phyloP scores from a whole-genome alignment of 37 sponge, comb jelly and placozoan species.

The Corticium candelabrum region DNA sequence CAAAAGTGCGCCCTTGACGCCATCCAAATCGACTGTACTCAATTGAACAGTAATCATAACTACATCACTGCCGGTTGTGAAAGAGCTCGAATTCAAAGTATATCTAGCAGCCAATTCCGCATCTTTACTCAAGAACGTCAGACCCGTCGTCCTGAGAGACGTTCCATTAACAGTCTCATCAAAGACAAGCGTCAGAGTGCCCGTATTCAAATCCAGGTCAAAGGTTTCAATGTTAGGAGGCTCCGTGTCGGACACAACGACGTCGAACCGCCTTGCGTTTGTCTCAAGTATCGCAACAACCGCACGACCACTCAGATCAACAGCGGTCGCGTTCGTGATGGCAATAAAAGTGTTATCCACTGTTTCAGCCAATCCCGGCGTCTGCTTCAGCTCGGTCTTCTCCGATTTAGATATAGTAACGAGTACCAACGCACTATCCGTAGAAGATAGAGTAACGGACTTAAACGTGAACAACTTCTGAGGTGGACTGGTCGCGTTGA shows the following conservation, averaged over 20 bases:
- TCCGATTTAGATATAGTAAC: background rate
- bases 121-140: constrained; percentile 33
- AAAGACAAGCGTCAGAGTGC: constrained; percentile 46
- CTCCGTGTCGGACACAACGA: constrained; percentile 15
- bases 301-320: background rate
- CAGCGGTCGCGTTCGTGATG: background rate
- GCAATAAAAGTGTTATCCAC: background rate
- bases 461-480: background rate
- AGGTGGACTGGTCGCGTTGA: background rate
- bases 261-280: background rate
- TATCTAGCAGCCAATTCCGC: constrained; percentile 18
- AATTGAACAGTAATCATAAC: constrained; percentile 13
- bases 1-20: background rate
- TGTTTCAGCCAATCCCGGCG: background rate
- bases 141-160: constrained; percentile 29
- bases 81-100: constrained; percentile 27
- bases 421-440: background rate
- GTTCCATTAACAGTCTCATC: constrained; percentile 49
- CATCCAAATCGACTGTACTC: constrained; percentile 15
- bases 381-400: background rate
- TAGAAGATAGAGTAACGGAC: background rate
- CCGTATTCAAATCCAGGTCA: constrained; percentile 60
- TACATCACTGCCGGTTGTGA: background rate
- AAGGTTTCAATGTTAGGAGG: constrained; percentile 51
- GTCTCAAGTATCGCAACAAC: background rate